Conservation (phyloP, 2,888 invertebrate genomes). For the Aphidoletes aphidimyza region DNA sequence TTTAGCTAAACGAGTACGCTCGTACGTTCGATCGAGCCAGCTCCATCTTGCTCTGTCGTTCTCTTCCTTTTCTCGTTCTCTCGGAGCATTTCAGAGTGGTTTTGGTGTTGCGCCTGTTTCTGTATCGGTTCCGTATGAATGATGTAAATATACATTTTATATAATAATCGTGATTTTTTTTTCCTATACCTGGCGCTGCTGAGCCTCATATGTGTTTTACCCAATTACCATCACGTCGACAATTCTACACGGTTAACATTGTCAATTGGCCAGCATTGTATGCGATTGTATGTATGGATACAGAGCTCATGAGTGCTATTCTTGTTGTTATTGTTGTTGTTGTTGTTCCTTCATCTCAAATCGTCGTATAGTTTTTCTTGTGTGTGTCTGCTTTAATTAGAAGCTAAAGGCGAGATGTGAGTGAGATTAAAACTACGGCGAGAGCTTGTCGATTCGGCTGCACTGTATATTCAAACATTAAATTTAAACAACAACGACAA, state of each 20-base stretch:
- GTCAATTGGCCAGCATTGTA: neutral
- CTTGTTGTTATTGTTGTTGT: neutral
- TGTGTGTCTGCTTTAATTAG: neutral
- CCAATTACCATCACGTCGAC: constrained; percentile 27
- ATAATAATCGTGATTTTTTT: constrained; percentile 37
- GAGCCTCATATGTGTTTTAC: constrained; percentile 18
- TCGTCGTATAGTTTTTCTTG: neutral
- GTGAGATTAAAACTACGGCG: neutral
- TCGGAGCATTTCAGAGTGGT: neutral
- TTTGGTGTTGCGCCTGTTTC: constrained; percentile 43
- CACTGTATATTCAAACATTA: neutral
- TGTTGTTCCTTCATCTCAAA: too few relatives aligned
- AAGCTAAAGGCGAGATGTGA: constrained; percentile 34
- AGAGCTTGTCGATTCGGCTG: neutral
- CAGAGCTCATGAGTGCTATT: neutral
- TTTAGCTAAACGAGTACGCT: too few relatives aligned
- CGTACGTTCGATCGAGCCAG: too few relatives aligned
- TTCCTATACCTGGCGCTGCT: constrained; percentile 40
- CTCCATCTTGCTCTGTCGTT: neutral
- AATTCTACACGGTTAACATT: neutral
- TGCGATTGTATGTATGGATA: neutral
- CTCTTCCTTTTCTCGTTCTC: neutral
- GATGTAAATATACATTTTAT: constrained; percentile 28
- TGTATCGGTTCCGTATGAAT: constrained; percentile 46
- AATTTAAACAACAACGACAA: neutral